Evolutionary conservation across 2,888 invertebrate genomes (phyloP), one percentile per base, ranked within the genome.

Genomic region (Embidobia sp.): DNA sequence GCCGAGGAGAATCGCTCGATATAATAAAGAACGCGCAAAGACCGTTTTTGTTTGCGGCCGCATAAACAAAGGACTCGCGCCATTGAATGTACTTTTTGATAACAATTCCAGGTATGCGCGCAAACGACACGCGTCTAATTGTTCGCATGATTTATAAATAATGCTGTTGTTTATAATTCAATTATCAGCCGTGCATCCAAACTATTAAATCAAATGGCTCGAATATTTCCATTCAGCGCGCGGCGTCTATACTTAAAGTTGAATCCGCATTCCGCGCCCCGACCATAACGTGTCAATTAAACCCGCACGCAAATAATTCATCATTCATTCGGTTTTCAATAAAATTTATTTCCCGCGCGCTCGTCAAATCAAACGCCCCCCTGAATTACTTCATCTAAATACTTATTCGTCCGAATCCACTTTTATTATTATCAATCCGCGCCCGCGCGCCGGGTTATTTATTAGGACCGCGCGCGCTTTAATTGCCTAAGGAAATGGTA

Each of bases 251-350:
- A 40, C 37, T 40, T 40, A 40, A 35, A 66, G 53, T 44, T 44
- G 35, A 29, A 31, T 51, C 51, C 33, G 40, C 19, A 31, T 44
- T 19, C 19, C 33, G 42, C 19, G 10, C 3, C 29, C 53, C n/a
- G n/a, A n/a, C n/a, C 53, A 69, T 69, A 48, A 49, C 35, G 33
- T 22, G 51, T 44, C 70, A 61, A 70, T 61, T 61, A 59, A 51
- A 44, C 26, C 15, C 29, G 27, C 13, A 37, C 33, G 57, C 49
- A 61, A 61, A 70, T 61, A 70, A 70, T 53, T 70, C 44, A 61
- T 53, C 51, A 61, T 51, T 51, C 40, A 19, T 35, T 15, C 59
- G 13, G 15, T 16, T 40, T 51, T 44, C 51, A 51, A 61, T 51
- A 53, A 61, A 26, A 70, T 70, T 70, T 59, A 70, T 70, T 51